These are phyloP conservation scores for Graptemys geographica DNA, from an alignment of 2,797 vertebrate genomes.

Conservation along the genomic window DNA sequence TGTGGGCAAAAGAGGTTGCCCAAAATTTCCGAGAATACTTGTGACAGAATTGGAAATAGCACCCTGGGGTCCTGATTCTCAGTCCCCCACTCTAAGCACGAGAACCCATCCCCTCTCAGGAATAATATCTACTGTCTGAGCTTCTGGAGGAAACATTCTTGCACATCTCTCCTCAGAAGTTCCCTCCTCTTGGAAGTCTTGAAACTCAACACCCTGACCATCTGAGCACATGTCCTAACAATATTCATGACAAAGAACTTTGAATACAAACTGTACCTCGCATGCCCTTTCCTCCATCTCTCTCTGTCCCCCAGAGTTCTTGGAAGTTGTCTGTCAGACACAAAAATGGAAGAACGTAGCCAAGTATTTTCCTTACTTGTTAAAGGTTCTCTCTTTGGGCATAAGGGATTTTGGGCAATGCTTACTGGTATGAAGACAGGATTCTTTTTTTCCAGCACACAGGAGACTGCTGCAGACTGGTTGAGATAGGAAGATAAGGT, in stretches of 20 bases:
- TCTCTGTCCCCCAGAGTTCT: conserved; percentile 50
- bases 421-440: conserved; percentile 2
- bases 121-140: neutral
- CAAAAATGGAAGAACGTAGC: conserved; percentile 33
- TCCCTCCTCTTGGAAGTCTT: neutral
- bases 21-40: neutral
- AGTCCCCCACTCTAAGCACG: neutral
- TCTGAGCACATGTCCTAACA: neutral
- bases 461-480: neutral
- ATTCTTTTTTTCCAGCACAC: conserved; percentile 39
- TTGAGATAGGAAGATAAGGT: neutral
- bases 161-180: neutral
- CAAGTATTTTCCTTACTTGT: conserved; percentile 68
- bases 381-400: conserved; percentile 61
- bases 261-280: conserved; percentile 44
- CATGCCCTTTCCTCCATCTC: conserved; percentile 48
- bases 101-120: neutral
- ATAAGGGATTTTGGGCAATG: neutral
- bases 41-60: neutral
- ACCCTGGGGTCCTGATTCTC: neutral
- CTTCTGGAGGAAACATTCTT: neutral
- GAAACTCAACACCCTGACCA: neutral
- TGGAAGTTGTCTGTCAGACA: conserved; percentile 57
- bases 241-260: neutral
- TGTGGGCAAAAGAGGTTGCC: neutral